Conservation (phyloP, 2,113 vertebrate species). For the Pluvianellus socialis region DNA sequence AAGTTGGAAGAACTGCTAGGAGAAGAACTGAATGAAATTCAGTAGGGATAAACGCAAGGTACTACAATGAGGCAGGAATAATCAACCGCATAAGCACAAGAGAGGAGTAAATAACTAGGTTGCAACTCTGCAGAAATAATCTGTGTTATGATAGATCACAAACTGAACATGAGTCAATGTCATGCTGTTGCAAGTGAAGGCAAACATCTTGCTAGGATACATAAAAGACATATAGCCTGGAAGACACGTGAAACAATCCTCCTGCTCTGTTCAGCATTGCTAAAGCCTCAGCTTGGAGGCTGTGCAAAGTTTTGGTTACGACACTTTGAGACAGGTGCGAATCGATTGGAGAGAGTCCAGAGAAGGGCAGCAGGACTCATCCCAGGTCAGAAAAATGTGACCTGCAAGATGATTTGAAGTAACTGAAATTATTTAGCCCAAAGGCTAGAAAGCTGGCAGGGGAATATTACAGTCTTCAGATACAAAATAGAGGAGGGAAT, state of each 20-base stretch:
- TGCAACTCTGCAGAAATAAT: background rate
- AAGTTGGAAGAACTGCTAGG: background rate
- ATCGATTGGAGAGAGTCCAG: background rate
- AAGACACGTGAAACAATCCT: background rate
- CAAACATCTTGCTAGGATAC: background rate
- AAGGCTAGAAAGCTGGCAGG: background rate
- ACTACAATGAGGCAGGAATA: background rate
- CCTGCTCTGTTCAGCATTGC: background rate
- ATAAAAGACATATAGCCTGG: background rate
- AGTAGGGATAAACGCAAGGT: background rate
- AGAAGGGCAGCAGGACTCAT: background rate
- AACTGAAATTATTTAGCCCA: background rate
- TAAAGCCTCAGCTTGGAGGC: background rate
- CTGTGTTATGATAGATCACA: background rate
- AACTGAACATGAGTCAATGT: conserved; percentile 27
- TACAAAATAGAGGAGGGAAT: background rate
- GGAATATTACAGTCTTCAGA: background rate
- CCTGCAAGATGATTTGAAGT: background rate
- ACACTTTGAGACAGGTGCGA: background rate
- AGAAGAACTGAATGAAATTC: background rate
- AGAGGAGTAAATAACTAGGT: background rate
- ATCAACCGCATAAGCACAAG: background rate
- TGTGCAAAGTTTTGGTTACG: background rate
- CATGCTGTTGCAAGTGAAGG: conserved; percentile 16
- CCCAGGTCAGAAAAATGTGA: background rate